phyloP scores from a whole-genome alignment of 2,797 vertebrate species.

The Lacerta viridis region DNA sequence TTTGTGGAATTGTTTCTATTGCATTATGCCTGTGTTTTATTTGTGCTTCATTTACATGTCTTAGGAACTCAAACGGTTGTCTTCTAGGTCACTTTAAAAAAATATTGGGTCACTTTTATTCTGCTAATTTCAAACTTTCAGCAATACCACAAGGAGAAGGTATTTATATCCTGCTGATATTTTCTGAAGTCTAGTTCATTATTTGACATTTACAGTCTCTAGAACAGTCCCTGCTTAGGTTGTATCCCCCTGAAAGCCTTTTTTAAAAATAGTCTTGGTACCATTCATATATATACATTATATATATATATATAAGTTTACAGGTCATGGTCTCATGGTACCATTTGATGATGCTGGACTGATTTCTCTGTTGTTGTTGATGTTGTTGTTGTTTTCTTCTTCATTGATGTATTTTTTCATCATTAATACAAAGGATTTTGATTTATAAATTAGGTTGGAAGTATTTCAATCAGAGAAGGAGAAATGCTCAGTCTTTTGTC shows the following conservation, averaged over 20 bases:
- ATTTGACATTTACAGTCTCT: slow-evolving; percentile 53
- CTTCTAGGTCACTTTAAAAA: slow-evolving; percentile 59
- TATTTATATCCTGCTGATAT: slow-evolving; percentile 59
- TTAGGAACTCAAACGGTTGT: slow-evolving; percentile 54
- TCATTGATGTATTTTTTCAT: background rate
- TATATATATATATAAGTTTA: no score
- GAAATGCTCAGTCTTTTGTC: background rate
- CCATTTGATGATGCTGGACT: slow-evolving; percentile 31
- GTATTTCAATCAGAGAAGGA: accelerated
- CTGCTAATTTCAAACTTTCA: slow-evolving; percentile 51
- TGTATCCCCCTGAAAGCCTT: slow-evolving; percentile 39
- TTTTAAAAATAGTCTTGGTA: slow-evolving; percentile 23
- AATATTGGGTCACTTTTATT: slow-evolving; percentile 54
- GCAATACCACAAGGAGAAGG: background rate
- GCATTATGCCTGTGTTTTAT: slow-evolving; percentile 27
- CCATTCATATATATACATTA: background rate
- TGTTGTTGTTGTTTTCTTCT: background rate
- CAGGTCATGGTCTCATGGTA: slow-evolving; percentile 39
- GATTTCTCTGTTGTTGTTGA: slow-evolving; percentile 10
- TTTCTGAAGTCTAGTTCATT: slow-evolving; percentile 9
- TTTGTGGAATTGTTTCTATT: slow-evolving; percentile 11
- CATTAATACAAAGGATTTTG: background rate
- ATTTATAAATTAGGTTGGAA: background rate
- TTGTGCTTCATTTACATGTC: slow-evolving; percentile 43
- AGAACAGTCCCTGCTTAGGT: slow-evolving; percentile 18